These are phyloP conservation scores for Peromyscus attwateri DNA, from an alignment of 2,797 vertebrate species.

Conservation along the genomic window DNA sequence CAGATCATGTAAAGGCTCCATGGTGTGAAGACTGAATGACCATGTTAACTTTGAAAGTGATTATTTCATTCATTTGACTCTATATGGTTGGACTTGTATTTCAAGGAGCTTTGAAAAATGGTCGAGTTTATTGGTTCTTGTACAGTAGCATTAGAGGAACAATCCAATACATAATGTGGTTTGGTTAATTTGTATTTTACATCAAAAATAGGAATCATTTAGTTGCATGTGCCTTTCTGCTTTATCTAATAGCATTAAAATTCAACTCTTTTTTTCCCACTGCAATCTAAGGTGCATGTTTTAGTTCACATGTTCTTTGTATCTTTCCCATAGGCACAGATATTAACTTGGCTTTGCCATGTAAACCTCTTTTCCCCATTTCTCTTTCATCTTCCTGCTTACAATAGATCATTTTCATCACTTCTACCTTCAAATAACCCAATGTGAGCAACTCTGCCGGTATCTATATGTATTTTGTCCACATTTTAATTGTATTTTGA, in stretches of 20 bases:
- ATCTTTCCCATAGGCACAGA: background rate
- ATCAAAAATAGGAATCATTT: background rate
- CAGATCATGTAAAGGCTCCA: background rate
- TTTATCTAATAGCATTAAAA: background rate
- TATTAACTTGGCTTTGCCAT: background rate
- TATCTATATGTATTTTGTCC: background rate
- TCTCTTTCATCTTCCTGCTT: background rate
- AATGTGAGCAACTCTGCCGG: background rate
- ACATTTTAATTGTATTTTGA: background rate
- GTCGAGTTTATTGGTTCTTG: background rate
- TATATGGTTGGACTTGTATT: background rate
- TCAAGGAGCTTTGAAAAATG: background rate
- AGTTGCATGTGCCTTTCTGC: background rate
- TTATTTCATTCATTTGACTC: slow-evolving; percentile 58
- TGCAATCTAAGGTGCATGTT: background rate
- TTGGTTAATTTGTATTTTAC: slow-evolving; percentile 30
- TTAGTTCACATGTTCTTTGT: background rate
- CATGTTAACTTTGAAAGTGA: slow-evolving; percentile 24
- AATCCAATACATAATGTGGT: background rate
- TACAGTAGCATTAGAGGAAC: background rate
- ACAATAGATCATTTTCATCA: background rate
- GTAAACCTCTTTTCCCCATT: too few relatives aligned
- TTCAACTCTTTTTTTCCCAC: background rate
- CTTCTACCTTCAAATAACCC: background rate
- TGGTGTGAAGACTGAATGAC: background rate